These are phyloP conservation scores for Pelusios castaneus DNA, from an alignment of 2,113 vertebrate genomes.

Conservation along the genomic window DNA sequence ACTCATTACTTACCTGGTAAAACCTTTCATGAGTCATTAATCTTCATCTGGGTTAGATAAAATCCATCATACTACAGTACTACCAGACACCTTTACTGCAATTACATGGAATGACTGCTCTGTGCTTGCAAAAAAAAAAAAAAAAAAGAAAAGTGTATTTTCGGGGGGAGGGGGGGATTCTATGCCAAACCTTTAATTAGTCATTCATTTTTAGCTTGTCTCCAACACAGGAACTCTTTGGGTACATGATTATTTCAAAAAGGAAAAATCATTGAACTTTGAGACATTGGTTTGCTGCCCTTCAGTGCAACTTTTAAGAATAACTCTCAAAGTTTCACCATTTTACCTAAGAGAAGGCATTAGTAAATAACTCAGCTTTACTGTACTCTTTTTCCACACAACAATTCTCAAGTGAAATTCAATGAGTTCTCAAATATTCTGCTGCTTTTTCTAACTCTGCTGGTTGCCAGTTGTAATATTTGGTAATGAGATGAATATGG, in stretches of 20 bases:
- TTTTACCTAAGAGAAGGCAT: slow-evolving; percentile 5
- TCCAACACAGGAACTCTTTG: slow-evolving; percentile 50
- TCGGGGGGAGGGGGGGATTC: slow-evolving; percentile 34
- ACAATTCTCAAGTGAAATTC: not conserved
- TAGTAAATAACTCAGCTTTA: not conserved
- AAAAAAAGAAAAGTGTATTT: not conserved
- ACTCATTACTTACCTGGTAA: slow-evolving; percentile 53
- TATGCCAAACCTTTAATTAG: slow-evolving; percentile 38
- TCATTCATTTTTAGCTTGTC: slow-evolving; percentile 52
- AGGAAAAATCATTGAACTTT: slow-evolving; percentile 10
- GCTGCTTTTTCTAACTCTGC: not conserved
- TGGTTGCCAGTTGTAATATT: not conserved
- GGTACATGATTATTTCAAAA: slow-evolving; percentile 28
- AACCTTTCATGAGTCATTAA: slow-evolving; percentile 55
- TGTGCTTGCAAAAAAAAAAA: not conserved
- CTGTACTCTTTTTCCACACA: not conserved
- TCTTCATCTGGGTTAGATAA: slow-evolving; percentile 54
- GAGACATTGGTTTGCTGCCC: slow-evolving; percentile 7
- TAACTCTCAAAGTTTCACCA: not conserved
- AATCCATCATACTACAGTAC: not conserved
- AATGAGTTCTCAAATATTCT: not conserved
- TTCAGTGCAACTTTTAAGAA: not conserved
- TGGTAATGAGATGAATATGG: not conserved
- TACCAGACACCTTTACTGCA: slow-evolving; percentile 20
- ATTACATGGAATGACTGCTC: not conserved